Percentiles rank a stretch among this genome's conserved stretches.
Conservation (phyloP, 2,797 vertebrate species). For the Oreochromis mossambicus region DNA sequence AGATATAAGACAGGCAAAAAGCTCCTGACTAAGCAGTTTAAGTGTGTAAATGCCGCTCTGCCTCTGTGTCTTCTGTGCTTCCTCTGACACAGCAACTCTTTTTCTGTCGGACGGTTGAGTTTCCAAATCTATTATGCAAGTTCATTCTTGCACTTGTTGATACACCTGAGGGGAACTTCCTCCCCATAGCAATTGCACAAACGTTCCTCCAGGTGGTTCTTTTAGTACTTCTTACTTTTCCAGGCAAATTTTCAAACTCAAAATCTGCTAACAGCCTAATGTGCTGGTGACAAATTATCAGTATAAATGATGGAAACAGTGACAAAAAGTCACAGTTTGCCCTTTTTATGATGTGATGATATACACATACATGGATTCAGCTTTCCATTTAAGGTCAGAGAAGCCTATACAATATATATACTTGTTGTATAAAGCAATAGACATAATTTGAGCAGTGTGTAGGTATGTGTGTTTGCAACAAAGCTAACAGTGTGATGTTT, state of each 20-base stretch:
- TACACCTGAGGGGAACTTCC: too few species aligned
- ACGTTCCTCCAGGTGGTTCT: too few species aligned
- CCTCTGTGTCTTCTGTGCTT: too few species aligned
- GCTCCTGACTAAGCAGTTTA: too few species aligned
- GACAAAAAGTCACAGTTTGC: neutral
- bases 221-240: too few species aligned
- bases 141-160: too few species aligned
- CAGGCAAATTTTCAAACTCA: neutral
- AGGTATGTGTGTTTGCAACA: neutral
- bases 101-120: too few species aligned
- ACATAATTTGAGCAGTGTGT: neutral
- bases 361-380: neutral
- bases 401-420: neutral
- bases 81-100: too few species aligned
- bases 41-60: too few species aligned
- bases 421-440: neutral
- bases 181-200: too few species aligned
- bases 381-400: neutral
- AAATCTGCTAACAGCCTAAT: neutral
- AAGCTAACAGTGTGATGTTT: neutral
- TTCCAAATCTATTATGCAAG: too few species aligned
- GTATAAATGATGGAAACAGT: neutral
- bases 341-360: neutral
- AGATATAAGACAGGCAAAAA: too few species aligned
- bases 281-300: neutral